A percentile compares a stretch with the other conserved stretches of the same genome.
Conservation (phyloP, 1,140 invertebrate genomes). For the Halesus radiatus region DNA sequence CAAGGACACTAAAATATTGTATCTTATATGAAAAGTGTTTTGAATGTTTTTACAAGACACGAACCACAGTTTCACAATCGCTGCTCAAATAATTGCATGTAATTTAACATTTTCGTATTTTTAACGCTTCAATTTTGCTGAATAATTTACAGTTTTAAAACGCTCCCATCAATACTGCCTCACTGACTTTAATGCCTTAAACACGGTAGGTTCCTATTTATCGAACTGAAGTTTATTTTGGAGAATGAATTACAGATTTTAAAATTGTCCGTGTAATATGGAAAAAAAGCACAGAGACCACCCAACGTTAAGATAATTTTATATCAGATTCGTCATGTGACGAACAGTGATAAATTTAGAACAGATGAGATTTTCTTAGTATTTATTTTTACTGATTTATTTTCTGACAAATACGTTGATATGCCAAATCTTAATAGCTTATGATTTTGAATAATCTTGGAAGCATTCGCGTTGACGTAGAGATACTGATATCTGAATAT, state of each 20-base stretch:
- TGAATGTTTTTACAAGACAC: too few relatives aligned
- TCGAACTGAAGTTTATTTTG: not conserved
- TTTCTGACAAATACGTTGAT: too few relatives aligned
- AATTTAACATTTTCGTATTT: conserved; percentile 33
- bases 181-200: not conserved
- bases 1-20: not conserved
- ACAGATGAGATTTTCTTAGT: too few relatives aligned
- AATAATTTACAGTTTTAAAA: conserved; percentile 15
- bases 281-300: not conserved
- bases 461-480: too few relatives aligned
- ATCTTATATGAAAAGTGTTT: too few relatives aligned
- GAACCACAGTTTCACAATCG: too few relatives aligned
- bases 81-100: not conserved
- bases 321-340: too few relatives aligned
- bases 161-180: not conserved
- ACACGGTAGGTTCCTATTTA: not conserved
- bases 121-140: conserved; percentile 3
- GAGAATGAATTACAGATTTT: not conserved
- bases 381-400: too few relatives aligned
- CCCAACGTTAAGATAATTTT: not conserved
- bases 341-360: too few relatives aligned
- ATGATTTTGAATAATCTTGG: too few relatives aligned
- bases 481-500: too few relatives aligned
- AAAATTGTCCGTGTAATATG: not conserved
- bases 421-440: too few relatives aligned